A percentile compares a stretch with the other conserved stretches of the same genome.
phyloP scores from a whole-genome alignment of 1,140 invertebrate genomes.

The Trichonephila inaurata region DNA sequence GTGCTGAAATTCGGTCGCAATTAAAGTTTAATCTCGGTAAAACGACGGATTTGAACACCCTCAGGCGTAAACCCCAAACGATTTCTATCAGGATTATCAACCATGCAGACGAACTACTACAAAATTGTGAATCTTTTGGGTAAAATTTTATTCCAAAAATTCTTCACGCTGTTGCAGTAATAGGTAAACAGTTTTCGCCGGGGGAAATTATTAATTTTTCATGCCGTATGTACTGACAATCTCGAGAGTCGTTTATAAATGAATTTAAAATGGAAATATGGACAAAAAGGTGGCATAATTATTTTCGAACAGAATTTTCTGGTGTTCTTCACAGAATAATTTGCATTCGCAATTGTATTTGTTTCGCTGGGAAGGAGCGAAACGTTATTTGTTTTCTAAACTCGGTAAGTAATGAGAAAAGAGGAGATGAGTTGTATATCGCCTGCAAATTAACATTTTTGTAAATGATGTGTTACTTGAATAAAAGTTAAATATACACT shows the following conservation, averaged over 20 bases:
- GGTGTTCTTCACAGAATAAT: not conserved
- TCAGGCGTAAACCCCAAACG: not conserved
- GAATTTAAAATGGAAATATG: slow-evolving; percentile 21
- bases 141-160: slow-evolving; percentile 17
- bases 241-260: slow-evolving; percentile 22
- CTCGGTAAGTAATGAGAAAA: not conserved
- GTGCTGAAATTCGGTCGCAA: not conserved
- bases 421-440: not conserved
- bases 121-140: not conserved
- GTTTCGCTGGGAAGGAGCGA: not conserved
- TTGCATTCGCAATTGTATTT: slow-evolving; percentile 20
- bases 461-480: not conserved
- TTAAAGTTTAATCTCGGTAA: slow-evolving; percentile 27
- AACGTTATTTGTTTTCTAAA: not conserved
- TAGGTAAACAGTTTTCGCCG: not conserved
- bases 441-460: not conserved
- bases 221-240: not conserved
- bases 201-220: slow-evolving; percentile 10
- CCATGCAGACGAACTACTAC: not conserved
- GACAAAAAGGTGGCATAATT: slow-evolving; percentile 31
- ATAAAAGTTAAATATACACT: too few species aligned
- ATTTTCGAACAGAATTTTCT: slow-evolving; percentile 10
- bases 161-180: not conserved
- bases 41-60: slow-evolving; percentile 1
- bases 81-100: not conserved